A percentile compares a stretch with the other conserved stretches of the same genome.
Evolutionary conservation across 2,888 invertebrate genomes (phyloP).

Genomic region (Pollenia labialis): DNA sequence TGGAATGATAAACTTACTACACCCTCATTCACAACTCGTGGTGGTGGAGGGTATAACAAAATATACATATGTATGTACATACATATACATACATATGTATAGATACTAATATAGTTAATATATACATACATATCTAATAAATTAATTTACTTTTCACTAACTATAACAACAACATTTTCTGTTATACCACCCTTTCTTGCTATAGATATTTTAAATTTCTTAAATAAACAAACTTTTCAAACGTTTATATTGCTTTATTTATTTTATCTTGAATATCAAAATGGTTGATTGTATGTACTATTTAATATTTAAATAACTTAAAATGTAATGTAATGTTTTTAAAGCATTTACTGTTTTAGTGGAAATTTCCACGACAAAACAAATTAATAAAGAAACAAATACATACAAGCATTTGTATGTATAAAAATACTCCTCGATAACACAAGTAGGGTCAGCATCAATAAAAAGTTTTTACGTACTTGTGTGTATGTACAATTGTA

Average conservation of each 20-base stretch:
- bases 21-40: too few relatives aligned
- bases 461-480: constrained; percentile 17
- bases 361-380: constrained; percentile 51
- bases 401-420: background rate
- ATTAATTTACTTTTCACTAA: too few relatives aligned
- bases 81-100: background rate
- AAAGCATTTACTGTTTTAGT: constrained; percentile 40
- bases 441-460: constrained; percentile 4
- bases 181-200: background rate
- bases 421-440: constrained; percentile 9
- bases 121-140: background rate
- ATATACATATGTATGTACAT: background rate
- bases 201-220: background rate
- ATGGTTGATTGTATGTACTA: background rate
- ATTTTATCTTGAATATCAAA: background rate
- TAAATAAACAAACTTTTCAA: background rate
- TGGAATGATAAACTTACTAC: too few relatives aligned
- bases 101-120: background rate
- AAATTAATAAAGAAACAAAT: background rate
- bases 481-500: background rate
- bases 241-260: background rate
- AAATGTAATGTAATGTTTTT: constrained; percentile 27
- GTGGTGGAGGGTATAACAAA: background rate
- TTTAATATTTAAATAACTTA: background rate
- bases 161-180: background rate